A percentile compares a stretch with the other conserved stretches of the same genome.
phyloP scores from a whole-genome alignment of 2,797 vertebrate species.

The Acanthurus tractus region DNA sequence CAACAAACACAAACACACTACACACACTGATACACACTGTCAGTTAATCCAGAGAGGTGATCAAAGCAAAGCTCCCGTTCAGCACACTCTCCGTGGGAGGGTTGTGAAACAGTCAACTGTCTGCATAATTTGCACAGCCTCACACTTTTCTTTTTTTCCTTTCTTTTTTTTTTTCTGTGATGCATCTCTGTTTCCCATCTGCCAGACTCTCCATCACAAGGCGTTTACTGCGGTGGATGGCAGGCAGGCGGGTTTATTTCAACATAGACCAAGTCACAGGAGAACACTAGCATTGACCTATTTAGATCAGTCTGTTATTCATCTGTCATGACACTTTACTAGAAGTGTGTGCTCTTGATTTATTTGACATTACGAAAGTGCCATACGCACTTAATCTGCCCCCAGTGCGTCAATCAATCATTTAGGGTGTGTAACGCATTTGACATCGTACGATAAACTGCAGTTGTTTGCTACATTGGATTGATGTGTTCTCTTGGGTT shows the following conservation, averaged over 20 bases:
- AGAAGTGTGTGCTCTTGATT: constrained; percentile 14
- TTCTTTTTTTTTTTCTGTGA: constrained; percentile 4
- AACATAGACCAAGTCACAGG: constrained; percentile 24
- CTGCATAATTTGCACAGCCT: constrained; percentile 65
- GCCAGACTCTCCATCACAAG: constrained; percentile 42
- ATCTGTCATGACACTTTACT: constrained; percentile 9
- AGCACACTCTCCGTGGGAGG: constrained; percentile 77
- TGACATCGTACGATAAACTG: not conserved
- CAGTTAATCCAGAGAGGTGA: constrained; percentile 73
- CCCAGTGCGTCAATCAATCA: constrained; percentile 4
- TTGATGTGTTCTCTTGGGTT: not conserved
- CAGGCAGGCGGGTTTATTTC: constrained; percentile 25
- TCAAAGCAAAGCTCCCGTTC: constrained; percentile 74
- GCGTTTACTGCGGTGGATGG: constrained; percentile 25
- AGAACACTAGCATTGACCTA: constrained; percentile 50
- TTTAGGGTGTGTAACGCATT: not conserved
- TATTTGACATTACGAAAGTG: constrained; percentile 17
- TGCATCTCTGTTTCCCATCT: constrained; percentile 55
- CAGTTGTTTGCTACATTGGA: not conserved
- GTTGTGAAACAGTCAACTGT: constrained; percentile 76
- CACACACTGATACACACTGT: constrained; percentile 48
- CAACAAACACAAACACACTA: constrained; percentile 25
- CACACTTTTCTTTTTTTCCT: constrained; percentile 14
- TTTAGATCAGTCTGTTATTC: constrained; percentile 46
- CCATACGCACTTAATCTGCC: not conserved